A percentile compares a stretch with the other conserved stretches of the same genome.
Conservation (phyloP, 1,140 invertebrate species). For the Calephelis nemesis region DNA sequence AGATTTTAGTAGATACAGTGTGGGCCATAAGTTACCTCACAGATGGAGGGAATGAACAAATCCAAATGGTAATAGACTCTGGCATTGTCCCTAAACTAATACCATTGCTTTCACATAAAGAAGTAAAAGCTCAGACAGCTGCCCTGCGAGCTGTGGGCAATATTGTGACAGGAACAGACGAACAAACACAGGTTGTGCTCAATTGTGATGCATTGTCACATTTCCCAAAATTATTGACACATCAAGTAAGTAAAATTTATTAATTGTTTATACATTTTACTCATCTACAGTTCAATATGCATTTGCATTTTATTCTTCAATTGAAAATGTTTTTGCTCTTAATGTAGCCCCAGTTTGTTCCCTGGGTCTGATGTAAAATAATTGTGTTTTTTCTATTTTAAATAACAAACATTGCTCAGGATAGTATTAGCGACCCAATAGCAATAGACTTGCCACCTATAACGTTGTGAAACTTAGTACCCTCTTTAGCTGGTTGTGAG, state of each 20-base stretch:
- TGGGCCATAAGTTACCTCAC: conserved; percentile 99
- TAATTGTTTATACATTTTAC: neutral
- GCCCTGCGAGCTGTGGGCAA: conserved; percentile 98
- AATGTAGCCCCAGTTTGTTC: no score
- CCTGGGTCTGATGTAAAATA: no score
- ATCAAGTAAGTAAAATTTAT: conserved; percentile 78
- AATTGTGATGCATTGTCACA: conserved; percentile 96
- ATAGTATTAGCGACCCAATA: no score
- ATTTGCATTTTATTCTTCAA: no score
- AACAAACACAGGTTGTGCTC: conserved; percentile 97
- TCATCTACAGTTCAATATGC: neutral
- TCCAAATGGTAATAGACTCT: conserved; percentile 99
- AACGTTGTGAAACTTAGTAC: no score
- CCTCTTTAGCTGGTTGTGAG: no score
- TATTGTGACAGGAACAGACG: conserved; percentile 99
- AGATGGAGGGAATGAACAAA: conserved; percentile 98
- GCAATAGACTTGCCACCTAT: no score
- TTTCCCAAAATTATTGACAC: conserved; percentile 92
- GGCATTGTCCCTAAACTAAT: conserved; percentile 96
- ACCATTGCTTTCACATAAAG: conserved; percentile 95
- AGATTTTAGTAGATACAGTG: conserved; percentile 99
- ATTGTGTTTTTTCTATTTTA: no score
- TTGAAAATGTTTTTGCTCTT: no score
- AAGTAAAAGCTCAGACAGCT: conserved; percentile 98
- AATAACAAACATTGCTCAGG: no score